These are phyloP conservation scores for Amniataba percoides DNA, from an alignment of 2,797 vertebrate species.

Conservation along the genomic window DNA sequence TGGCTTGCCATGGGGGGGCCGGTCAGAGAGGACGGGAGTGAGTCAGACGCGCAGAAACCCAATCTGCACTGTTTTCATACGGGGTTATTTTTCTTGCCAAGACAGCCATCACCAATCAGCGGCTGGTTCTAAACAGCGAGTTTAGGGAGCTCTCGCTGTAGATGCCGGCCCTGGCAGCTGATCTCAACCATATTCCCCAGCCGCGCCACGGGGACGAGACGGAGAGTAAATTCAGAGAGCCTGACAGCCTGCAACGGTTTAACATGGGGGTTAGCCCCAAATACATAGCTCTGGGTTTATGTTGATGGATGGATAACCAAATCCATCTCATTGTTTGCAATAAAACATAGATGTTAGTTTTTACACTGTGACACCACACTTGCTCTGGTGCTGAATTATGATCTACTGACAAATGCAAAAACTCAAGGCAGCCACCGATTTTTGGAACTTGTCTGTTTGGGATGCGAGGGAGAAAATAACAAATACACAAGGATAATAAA, in stretches of 20 bases:
- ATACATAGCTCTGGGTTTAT: constrained; percentile 68
- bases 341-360: constrained; percentile 78
- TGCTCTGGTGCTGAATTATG: constrained; percentile 57
- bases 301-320: constrained; percentile 83
- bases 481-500: constrained; percentile 55
- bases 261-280: constrained; percentile 71
- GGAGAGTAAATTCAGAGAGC: constrained; percentile 71
- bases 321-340: constrained; percentile 78
- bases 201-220: constrained; percentile 62
- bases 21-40: constrained; percentile 79
- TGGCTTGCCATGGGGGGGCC: constrained; percentile 81
- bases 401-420: constrained; percentile 53
- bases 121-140: constrained; percentile 75
- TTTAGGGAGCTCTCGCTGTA: constrained; percentile 66
- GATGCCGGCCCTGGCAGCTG: constrained; percentile 69
- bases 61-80: constrained; percentile 90
- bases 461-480: constrained; percentile 38
- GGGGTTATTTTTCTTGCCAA: constrained; percentile 89
- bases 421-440: constrained; percentile 34
- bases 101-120: constrained; percentile 86
- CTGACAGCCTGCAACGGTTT: constrained; percentile 75
- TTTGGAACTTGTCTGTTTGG: constrained; percentile 47
- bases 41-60: constrained; percentile 89
- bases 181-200: constrained; percentile 71
- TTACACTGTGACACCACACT: constrained; percentile 67